Conservation (phyloP, 2,113 vertebrate genomes). For the Misgurnus anguillicaudatus region DNA sequence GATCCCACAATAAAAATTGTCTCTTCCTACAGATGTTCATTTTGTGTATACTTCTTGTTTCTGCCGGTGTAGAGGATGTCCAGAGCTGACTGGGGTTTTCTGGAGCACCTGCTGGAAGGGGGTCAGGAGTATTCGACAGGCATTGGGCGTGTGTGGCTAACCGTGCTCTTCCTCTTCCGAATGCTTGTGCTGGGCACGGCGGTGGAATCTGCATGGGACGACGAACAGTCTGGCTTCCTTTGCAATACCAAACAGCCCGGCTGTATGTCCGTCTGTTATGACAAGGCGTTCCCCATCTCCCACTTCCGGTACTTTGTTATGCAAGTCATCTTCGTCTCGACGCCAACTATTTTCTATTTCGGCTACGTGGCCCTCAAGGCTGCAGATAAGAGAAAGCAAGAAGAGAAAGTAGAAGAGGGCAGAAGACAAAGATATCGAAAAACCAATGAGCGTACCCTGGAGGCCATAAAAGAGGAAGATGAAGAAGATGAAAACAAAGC, state of each 20-base stretch:
- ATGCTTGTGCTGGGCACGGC: constrained; percentile 90
- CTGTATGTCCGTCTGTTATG: constrained; percentile 89
- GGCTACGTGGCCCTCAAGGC: constrained; percentile 85
- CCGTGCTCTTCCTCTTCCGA: constrained; percentile 95
- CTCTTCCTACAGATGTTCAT: not conserved
- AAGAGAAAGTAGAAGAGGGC: constrained; percentile 61
- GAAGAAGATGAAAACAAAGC: constrained; percentile 23
- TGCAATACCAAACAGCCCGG: constrained; percentile 94
- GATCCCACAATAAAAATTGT: too few species aligned
- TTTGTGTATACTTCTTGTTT: constrained; percentile 24
- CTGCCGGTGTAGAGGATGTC: constrained; percentile 74
- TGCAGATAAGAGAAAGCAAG: constrained; percentile 66
- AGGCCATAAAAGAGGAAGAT: constrained; percentile 63
- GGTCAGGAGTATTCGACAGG: constrained; percentile 91
- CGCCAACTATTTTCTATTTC: constrained; percentile 91
- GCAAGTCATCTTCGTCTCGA: constrained; percentile 95
- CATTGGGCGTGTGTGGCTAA: constrained; percentile 92
- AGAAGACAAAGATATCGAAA: constrained; percentile 30
- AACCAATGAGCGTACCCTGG: constrained; percentile 50
- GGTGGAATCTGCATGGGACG: constrained; percentile 92
- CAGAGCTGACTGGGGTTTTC: constrained; percentile 95
- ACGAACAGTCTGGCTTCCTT: constrained; percentile 89
- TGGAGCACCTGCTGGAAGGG: constrained; percentile 92
- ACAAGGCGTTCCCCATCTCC: constrained; percentile 94
- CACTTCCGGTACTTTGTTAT: constrained; percentile 97